These are phyloP conservation scores for Pterostichus niger DNA, from an alignment of 2,888 invertebrate species.

Conservation along the genomic window DNA sequence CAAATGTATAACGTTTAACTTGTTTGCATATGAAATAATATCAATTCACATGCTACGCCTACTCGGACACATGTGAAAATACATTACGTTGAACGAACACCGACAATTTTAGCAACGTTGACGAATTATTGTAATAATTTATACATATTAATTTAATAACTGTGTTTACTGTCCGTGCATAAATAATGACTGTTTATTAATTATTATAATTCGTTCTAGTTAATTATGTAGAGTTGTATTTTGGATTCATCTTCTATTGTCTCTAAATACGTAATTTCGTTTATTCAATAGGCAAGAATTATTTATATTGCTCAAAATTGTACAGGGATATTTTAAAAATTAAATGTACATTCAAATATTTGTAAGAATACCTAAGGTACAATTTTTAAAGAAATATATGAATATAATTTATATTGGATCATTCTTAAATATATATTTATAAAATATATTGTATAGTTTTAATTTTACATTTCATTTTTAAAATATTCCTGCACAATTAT, in stretches of 20 bases:
- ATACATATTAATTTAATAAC: conserved; percentile 59
- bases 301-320: too few species aligned
- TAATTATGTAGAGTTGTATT: conserved; percentile 15
- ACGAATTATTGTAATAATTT: conserved; percentile 31
- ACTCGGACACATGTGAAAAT: neutral
- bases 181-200: conserved; percentile 57
- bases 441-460: too few species aligned
- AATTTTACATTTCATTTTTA: too few species aligned
- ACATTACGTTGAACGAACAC: neutral
- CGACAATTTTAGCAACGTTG: neutral
- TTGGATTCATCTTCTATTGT: conserved; percentile 5
- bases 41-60: neutral
- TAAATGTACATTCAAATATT: too few species aligned
- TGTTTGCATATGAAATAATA: conserved; percentile 16
- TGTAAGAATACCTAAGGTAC: too few species aligned
- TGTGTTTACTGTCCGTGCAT: conserved; percentile 28
- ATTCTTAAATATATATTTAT: too few species aligned
- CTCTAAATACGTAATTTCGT: neutral
- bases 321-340: too few species aligned
- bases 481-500: too few species aligned
- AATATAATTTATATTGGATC: too few species aligned
- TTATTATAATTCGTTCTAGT: conserved; percentile 44
- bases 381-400: too few species aligned
- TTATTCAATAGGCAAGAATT: neutral
- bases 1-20: conserved; percentile 7